A percentile compares a stretch with the other conserved stretches of the same genome.
phyloP scores from a whole-genome alignment of 2,888 invertebrate species.

The Eristalis tenax region DNA sequence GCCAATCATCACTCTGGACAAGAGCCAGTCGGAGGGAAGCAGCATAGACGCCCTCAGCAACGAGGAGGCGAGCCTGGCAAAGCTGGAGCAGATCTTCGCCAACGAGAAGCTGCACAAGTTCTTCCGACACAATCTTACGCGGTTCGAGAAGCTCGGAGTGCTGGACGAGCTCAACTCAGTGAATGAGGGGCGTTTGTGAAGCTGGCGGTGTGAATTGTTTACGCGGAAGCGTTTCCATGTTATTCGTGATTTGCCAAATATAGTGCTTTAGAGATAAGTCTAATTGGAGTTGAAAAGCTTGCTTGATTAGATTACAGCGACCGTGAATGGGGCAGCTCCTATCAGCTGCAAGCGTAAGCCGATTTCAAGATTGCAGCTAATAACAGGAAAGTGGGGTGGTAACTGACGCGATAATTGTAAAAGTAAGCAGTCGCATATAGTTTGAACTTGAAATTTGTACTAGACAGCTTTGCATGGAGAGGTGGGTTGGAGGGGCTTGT shows the following conservation, averaged over 20 bases:
- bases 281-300: not conserved
- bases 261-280: not conserved
- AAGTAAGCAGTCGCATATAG: not conserved
- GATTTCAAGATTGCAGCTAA: not conserved
- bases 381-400: not conserved
- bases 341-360: not conserved
- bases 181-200: not conserved
- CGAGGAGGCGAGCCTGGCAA: slow-evolving; percentile 72
- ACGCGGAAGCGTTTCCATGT: not conserved
- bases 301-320: not conserved
- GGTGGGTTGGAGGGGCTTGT: no score
- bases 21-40: slow-evolving; percentile 74
- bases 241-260: slow-evolving; percentile 5
- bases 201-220: not conserved
- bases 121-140: slow-evolving; percentile 75
- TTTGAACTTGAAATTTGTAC: not conserved
- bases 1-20: slow-evolving; percentile 76
- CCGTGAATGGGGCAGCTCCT: not conserved
- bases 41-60: slow-evolving; percentile 75
- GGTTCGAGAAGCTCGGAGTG: slow-evolving; percentile 76
- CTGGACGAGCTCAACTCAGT: slow-evolving; percentile 74
- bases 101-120: slow-evolving; percentile 74
- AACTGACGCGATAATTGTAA: not conserved
- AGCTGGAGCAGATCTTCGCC: slow-evolving; percentile 74
- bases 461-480: no score